Evolutionary conservation across 2,888 invertebrate genomes (phyloP).

Genomic region (Melieria crassipennis): DNA sequence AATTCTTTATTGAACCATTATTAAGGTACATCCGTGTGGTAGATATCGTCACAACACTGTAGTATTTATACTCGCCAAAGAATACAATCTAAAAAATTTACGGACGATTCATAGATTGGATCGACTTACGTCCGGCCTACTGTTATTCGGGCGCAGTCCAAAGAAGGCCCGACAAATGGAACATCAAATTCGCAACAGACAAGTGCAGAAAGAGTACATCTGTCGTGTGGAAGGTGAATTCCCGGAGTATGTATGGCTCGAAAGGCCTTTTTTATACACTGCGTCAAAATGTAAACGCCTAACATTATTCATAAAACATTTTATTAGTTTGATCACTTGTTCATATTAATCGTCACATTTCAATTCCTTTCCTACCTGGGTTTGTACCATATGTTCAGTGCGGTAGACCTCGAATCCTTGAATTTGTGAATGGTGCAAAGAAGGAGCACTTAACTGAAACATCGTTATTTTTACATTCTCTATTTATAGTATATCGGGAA

Average conservation of each 20-base stretch:
- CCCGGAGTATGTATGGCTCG: constrained; percentile 77
- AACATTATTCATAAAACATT: too few relatives aligned
- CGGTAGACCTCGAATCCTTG: too few relatives aligned
- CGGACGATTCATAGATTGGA: constrained; percentile 96
- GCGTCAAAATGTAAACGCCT: too few relatives aligned
- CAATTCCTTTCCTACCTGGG: too few relatives aligned
- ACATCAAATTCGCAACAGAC: constrained; percentile 90
- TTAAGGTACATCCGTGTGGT: constrained; percentile 96
- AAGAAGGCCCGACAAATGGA: constrained; percentile 95
- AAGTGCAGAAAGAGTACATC: constrained; percentile 94
- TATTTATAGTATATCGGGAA: too few relatives aligned
- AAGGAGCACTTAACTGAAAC: too few relatives aligned
- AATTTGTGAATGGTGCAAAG: too few relatives aligned
- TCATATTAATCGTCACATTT: too few relatives aligned
- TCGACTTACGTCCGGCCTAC: constrained; percentile 90
- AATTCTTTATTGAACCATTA: neutral
- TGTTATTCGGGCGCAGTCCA: constrained; percentile 92
- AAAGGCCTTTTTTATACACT: constrained; percentile 42
- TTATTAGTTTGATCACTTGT: too few relatives aligned
- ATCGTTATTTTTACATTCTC: too few relatives aligned
- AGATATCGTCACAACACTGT: constrained; percentile 97
- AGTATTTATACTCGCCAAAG: constrained; percentile 94
- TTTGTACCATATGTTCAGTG: too few relatives aligned
- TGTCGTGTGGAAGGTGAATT: constrained; percentile 95
- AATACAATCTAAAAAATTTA: constrained; percentile 92